Conservation (phyloP, 2,888 invertebrate genomes). For the Pollenia amentaria region DNA sequence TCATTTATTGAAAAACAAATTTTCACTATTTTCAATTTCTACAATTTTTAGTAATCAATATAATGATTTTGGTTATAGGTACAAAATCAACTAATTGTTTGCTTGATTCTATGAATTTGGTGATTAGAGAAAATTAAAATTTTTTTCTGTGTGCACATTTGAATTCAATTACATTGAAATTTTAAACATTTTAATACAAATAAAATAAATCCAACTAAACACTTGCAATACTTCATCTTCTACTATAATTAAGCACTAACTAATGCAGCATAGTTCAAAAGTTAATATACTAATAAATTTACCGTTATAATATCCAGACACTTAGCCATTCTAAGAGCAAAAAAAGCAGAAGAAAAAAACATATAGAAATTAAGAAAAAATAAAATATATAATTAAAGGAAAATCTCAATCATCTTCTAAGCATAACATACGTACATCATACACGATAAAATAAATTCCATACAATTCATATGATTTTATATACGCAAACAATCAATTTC, state of each 20-base stretch:
- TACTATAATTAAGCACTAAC: constrained; percentile 34
- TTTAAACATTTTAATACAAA: neutral
- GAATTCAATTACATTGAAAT: too few species aligned
- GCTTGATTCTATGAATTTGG: too few species aligned
- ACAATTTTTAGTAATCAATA: too few species aligned
- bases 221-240: neutral
- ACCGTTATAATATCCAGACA: constrained; percentile 56
- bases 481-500: constrained; percentile 68
- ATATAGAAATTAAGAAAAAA: neutral
- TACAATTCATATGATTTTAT: constrained; percentile 57
- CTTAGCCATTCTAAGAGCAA: neutral
- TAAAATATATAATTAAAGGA: constrained; percentile 16
- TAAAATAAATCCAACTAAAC: neutral
- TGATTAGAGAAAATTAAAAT: too few species aligned
- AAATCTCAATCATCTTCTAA: constrained; percentile 56
- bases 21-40: too few species aligned
- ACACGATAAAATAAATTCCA: constrained; percentile 19
- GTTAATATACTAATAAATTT: constrained; percentile 63
- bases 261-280: constrained; percentile 52
- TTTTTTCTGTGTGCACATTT: too few species aligned
- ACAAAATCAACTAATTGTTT: too few species aligned
- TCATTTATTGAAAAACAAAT: too few species aligned
- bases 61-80: too few species aligned
- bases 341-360: neutral
- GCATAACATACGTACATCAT: constrained; percentile 4